Conservation (phyloP, 2,888 invertebrate genomes). For the Scrobipalpa atriplicella region DNA sequence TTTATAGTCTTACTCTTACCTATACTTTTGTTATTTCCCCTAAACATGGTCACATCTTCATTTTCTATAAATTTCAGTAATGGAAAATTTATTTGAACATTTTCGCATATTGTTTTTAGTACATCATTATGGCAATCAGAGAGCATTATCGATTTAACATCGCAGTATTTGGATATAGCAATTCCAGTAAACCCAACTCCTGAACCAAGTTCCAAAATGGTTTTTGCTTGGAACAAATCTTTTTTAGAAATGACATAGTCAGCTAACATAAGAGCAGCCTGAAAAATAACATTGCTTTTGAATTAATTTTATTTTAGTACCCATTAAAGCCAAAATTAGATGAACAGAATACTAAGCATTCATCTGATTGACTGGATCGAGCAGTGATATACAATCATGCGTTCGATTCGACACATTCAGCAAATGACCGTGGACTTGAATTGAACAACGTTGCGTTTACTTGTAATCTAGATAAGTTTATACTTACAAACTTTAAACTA, state of each 20-base stretch:
- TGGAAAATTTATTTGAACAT: constrained; percentile 84
- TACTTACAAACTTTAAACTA: not conserved
- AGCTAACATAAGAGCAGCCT: constrained; percentile 87
- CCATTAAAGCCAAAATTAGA: too few species aligned
- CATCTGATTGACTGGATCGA: too few species aligned
- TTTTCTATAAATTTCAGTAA: constrained; percentile 17
- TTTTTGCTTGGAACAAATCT: constrained; percentile 76
- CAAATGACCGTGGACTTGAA: too few species aligned
- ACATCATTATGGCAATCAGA: constrained; percentile 88
- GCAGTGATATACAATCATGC: too few species aligned
- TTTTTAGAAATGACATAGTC: constrained; percentile 86
- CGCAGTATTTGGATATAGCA: constrained; percentile 80
- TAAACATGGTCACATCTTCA: not conserved
- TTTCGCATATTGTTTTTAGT: constrained; percentile 83
- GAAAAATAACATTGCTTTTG: too few species aligned
- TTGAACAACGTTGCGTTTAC: too few species aligned
- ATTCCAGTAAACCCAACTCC: constrained; percentile 90
- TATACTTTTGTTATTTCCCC: not conserved
- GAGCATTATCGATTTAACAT: constrained; percentile 80
- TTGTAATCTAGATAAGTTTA: too few species aligned
- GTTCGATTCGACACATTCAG: constrained; percentile 17
- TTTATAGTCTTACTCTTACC: not conserved
- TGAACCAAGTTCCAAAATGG: constrained; percentile 88
- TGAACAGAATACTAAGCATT: too few species aligned
- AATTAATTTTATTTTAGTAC: too few species aligned